Evolutionary conservation across 2,888 invertebrate species (phyloP).

Genomic region (Embidobia sp.): DNA sequence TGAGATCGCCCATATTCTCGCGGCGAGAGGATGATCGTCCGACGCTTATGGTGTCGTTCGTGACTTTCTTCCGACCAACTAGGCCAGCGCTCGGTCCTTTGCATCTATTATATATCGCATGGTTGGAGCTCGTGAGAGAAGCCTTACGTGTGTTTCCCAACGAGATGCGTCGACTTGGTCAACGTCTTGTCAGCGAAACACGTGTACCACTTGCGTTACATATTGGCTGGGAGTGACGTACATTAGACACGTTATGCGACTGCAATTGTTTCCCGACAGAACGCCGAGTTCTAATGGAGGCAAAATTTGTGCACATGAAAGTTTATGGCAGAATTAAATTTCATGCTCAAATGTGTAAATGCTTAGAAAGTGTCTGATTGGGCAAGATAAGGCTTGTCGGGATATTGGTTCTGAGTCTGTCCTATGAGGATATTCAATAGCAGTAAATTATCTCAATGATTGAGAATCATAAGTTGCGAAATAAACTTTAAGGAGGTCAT

Average conservation of each 20-base stretch:
- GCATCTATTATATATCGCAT: constrained; percentile 48
- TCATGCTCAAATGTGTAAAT: constrained; percentile 2
- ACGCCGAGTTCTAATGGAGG: not conserved
- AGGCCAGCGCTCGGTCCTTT: constrained; percentile 49
- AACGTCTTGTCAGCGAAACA: constrained; percentile 31
- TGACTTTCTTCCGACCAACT: constrained; percentile 52
- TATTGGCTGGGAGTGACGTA: constrained; percentile 3
- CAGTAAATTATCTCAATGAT: too few relatives aligned
- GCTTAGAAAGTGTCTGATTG: constrained; percentile 20
- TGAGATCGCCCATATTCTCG: constrained; percentile 10
- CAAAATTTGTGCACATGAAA: constrained; percentile 2
- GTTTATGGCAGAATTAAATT: constrained; percentile 6
- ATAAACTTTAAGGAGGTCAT: too few relatives aligned
- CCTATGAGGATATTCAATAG: not conserved
- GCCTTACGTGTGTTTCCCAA: constrained; percentile 36
- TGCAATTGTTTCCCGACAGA: constrained; percentile 28
- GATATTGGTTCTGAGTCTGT: not conserved
- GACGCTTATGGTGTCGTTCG: constrained; percentile 26
- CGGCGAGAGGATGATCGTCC: constrained; percentile 11
- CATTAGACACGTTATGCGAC: constrained; percentile 25
- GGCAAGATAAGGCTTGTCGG: constrained; percentile 24
- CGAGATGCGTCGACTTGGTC: constrained; percentile 20
- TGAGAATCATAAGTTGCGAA: too few relatives aligned
- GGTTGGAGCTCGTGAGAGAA: constrained; percentile 43
- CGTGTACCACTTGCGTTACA: constrained; percentile 30